These are phyloP conservation scores for Ataeniobius toweri DNA, from an alignment of 2,797 vertebrate genomes.

Conservation along the genomic window DNA sequence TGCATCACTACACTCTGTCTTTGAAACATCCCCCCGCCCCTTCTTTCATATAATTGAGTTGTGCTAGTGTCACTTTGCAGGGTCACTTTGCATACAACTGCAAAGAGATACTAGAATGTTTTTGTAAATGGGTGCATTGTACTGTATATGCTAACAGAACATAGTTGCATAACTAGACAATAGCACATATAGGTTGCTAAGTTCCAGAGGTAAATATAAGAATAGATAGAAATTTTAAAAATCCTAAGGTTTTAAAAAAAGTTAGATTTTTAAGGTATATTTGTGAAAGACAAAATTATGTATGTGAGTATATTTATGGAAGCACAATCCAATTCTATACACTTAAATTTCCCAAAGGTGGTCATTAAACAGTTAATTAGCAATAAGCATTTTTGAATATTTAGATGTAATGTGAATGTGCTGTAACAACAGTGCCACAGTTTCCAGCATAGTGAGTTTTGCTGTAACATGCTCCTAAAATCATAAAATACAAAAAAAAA, in stretches of 20 bases:
- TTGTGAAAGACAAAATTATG: neutral
- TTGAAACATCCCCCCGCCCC: no score
- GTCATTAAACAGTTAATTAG: conserved; percentile 39
- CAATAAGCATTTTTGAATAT: conserved; percentile 42
- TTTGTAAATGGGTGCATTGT: neutral
- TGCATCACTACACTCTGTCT: no score
- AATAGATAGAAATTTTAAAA: neutral
- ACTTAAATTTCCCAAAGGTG: conserved; percentile 36
- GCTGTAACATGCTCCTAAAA: conserved; percentile 2
- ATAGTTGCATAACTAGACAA: neutral
- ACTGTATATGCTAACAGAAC: neutral
- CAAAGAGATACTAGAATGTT: neutral
- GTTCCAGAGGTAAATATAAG: neutral
- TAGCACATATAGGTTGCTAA: neutral
- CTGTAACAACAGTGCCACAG: conserved; percentile 21
- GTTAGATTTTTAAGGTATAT: neutral
- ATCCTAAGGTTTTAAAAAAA: neutral
- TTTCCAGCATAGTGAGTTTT: conserved; percentile 24
- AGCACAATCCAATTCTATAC: conserved; percentile 19
- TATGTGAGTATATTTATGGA: conserved; percentile 9
- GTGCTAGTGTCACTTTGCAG: no score
- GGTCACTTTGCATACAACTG: no score
- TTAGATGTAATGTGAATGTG: conserved; percentile 38
- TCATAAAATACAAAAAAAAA: neutral
- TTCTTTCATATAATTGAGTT: no score